These are phyloP conservation scores for Patiria miniata DNA, from an alignment of 35 echinoderm and acorn worm genomes.

Conservation along the genomic window DNA sequence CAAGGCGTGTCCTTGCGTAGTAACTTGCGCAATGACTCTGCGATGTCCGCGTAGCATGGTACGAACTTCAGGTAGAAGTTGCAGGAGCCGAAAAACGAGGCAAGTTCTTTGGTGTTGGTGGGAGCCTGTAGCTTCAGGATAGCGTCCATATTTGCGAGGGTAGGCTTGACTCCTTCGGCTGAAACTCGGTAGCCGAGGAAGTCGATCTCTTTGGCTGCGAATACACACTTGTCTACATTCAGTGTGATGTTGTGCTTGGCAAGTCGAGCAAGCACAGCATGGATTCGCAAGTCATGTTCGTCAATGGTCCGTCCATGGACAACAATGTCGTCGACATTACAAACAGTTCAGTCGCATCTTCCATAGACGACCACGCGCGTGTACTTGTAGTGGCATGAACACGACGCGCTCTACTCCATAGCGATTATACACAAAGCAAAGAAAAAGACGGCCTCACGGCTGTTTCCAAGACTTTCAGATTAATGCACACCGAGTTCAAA, in stretches of 20 bases:
- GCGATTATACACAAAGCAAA: no score
- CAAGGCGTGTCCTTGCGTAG: conserved; percentile 20
- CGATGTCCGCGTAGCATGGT: not conserved
- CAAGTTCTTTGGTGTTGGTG: not conserved
- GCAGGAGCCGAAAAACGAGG: not conserved
- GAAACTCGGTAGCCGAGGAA: conserved; percentile 34
- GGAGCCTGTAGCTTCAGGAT: not conserved
- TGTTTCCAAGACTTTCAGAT: no score
- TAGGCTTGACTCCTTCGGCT: conserved; percentile 7
- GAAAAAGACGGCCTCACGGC: no score
- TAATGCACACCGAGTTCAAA: no score
- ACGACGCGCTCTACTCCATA: no score
- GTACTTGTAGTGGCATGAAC: no score
- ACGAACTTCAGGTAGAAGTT: conserved; percentile 5
- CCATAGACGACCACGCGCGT: no score
- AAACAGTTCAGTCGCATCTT: no score
- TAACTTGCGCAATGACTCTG: not conserved
- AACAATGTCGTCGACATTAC: not conserved
- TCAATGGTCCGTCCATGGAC: not conserved
- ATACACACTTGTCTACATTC: conserved; percentile 49
- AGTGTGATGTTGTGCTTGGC: conserved; percentile 27
- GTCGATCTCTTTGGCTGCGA: conserved; percentile 27
- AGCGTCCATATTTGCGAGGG: not conserved
- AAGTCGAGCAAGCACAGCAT: conserved; percentile 1
- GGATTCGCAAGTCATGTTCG: not conserved